Evolutionary conservation across 2,797 vertebrate genomes (phyloP), one percentile per base, ranked within the genome.

Genomic region (Pteronotus mesoamericanus): DNA sequence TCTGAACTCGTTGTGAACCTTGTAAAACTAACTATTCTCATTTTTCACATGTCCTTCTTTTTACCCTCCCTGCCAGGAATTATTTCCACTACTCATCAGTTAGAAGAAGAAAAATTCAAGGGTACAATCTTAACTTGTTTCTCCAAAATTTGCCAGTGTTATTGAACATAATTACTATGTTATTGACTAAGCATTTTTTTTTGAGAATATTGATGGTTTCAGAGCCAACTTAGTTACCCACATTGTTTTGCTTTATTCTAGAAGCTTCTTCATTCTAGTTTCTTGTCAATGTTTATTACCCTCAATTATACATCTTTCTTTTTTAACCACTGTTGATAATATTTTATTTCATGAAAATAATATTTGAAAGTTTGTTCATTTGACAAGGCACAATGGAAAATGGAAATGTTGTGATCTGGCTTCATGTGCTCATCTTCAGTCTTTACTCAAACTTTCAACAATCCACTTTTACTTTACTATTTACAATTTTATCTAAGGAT

Each of bases 91-190:
- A 6, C 3, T 85, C 75, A 48, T 48, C 48, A 57, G 15, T 83
- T 87, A 93, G 37, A 95, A 93, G 53, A 66, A 92, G 44, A 80
- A 87, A 94, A 86, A 44, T 2, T 61, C n/a, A 86, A 84, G 21
- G 34, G 9, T 44, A 24, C 9, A 64, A 53, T 93, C 68, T 96
- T 18, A 68, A 61, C 55, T 89, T 78, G 42, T 1, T 75, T 68
- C 29, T 90, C 12, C n/a, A 51, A 39, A 69, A 4, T 75, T 78
- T 90, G 55, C 11, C 42, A 55, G 15, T 84, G 34, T 44, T 90
- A 48, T 48, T 91, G 68, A 80, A 69, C 64, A 83, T 85, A 10
- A 16, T 75, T 37, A 64, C 9, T 69, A 64, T 53, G 26, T 83
- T 95, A 61, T n/a, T 92, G 66, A 85, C 12, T 51, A 18, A 68